These are phyloP conservation scores for Harlomillsia oculata DNA, from an alignment of 1,140 invertebrate species.

Conservation along the genomic window DNA sequence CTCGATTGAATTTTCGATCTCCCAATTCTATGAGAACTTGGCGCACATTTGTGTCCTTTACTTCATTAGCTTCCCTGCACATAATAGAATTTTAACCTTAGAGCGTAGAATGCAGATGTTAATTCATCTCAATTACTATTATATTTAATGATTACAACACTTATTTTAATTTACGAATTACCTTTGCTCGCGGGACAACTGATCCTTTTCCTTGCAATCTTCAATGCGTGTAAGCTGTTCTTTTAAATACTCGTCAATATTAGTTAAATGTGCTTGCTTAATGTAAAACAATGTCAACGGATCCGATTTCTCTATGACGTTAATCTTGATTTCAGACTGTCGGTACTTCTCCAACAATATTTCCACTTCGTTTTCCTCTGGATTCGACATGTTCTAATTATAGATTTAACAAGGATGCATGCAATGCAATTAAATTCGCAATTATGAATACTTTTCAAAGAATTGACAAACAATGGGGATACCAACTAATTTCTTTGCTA, in stretches of 20 bases:
- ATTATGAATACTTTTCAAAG: neutral
- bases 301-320: constrained; percentile 13
- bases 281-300: constrained; percentile 30
- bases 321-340: constrained; percentile 17
- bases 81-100: no score
- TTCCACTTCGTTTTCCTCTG: neutral
- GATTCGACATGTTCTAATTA: neutral
- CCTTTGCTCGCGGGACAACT: no score
- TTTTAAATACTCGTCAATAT: constrained; percentile 9
- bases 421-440: neutral
- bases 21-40: neutral
- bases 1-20: constrained; percentile 10
- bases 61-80: neutral
- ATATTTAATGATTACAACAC: no score
- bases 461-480: neutral
- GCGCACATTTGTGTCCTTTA: neutral
- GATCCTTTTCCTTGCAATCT: neutral
- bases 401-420: neutral
- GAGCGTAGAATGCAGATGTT: no score
- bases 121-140: no score
- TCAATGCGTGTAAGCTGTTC: constrained; percentile 9
- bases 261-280: constrained; percentile 27
- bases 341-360: constrained; percentile 12
- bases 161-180: no score
- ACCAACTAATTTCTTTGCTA: neutral